A percentile compares a stretch with the other conserved stretches of the same genome.
These are phyloP conservation scores for Gorsachius goisagi DNA, from an alignment of 2,113 vertebrate species.

Conservation along the genomic window DNA sequence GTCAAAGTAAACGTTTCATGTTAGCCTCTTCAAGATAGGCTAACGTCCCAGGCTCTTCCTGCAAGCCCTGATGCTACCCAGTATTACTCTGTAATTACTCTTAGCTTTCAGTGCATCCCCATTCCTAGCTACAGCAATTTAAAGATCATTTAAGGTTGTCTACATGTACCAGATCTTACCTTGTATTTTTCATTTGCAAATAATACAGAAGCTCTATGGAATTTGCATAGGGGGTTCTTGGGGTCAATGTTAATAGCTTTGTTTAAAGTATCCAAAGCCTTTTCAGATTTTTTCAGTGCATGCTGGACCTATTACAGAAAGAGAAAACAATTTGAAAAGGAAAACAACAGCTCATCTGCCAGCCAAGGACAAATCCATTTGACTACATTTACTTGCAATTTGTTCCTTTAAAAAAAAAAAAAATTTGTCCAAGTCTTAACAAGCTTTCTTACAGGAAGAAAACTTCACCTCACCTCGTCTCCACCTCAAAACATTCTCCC, in stretches of 20 bases:
- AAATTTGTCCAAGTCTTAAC: neutral
- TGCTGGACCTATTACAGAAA: slow-evolving; percentile 87
- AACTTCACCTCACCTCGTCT: fast-evolving
- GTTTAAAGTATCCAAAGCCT: slow-evolving; percentile 95
- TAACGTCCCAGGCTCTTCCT: neutral
- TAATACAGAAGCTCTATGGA: slow-evolving; percentile 96
- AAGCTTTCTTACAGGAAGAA: neutral
- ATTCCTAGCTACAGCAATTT: neutral
- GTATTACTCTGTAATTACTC: fast-evolving
- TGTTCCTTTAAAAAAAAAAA: neutral
- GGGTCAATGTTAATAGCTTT: slow-evolving; percentile 95
- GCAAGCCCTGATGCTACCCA: neutral
- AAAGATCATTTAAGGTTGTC: neutral
- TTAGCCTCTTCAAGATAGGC: neutral
- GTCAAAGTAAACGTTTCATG: neutral
- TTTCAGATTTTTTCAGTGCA: slow-evolving; percentile 95
- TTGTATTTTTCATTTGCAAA: slow-evolving; percentile 99
- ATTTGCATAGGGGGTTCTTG: slow-evolving; percentile 99
- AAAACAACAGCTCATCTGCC: neutral
- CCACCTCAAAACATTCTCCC: neutral
- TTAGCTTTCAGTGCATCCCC: neutral
- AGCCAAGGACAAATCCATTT: neutral
- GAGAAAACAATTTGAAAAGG: neutral
- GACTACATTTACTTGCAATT: neutral
- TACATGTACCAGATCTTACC: slow-evolving; percentile 63